These are phyloP conservation scores for Anas capensis DNA, from an alignment of 2,797 vertebrate species.

Conservation along the genomic window DNA sequence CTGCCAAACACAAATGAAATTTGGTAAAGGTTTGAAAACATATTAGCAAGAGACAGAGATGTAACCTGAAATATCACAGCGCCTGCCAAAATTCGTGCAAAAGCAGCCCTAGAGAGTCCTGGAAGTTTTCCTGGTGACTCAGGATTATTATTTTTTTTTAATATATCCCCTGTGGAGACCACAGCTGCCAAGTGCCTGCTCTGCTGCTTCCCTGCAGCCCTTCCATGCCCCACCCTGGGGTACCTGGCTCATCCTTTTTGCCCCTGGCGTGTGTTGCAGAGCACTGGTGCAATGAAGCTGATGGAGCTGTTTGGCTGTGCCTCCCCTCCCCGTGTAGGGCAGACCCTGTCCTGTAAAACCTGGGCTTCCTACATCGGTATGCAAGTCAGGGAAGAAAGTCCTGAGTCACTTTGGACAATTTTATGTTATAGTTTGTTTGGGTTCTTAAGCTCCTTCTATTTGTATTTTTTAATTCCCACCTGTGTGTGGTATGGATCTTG, in stretches of 20 bases:
- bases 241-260: rapidly evolving
- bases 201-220: rapidly evolving
- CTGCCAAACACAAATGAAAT: background rate
- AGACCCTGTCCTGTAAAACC: background rate
- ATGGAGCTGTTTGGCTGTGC: rapidly evolving
- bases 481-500: slow-evolving; percentile 60
- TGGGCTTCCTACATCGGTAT: background rate
- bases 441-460: slow-evolving; percentile 59
- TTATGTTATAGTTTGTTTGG: slow-evolving; percentile 48
- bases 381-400: background rate
- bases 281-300: rapidly evolving
- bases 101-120: background rate
- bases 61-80: rapidly evolving
- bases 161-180: background rate
- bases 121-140: background rate
- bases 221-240: rapidly evolving
- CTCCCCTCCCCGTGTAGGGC: rapidly evolving
- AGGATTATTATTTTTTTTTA: rapidly evolving
- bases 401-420: slow-evolving; percentile 30
- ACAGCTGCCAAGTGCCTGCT: background rate
- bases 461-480: slow-evolving; percentile 73
- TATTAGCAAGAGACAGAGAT: rapidly evolving
- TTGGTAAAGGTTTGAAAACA: background rate
- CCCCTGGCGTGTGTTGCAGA: rapidly evolving
- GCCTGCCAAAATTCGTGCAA: background rate